phyloP scores from a whole-genome alignment of 2,113 vertebrate genomes.

The Hippocampus guttulatus region DNA sequence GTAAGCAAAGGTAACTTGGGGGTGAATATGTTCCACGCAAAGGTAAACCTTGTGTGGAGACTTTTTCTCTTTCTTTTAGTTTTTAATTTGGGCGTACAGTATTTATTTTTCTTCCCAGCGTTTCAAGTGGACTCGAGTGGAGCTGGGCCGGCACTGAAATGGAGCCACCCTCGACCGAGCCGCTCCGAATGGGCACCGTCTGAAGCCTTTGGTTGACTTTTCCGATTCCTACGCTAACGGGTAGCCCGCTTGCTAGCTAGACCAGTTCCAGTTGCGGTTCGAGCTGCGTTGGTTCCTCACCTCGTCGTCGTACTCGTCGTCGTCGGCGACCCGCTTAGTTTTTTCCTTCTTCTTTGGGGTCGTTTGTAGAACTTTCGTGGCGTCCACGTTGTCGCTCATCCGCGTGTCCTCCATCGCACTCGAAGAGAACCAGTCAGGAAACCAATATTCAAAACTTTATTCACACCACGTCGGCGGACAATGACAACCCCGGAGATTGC shows the following conservation, averaged over 20 bases:
- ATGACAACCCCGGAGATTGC: not conserved
- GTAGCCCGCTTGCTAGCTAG: not conserved
- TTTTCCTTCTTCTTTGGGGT: slow-evolving; percentile 52
- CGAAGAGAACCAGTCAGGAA: not conserved
- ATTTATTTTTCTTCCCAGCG: not conserved
- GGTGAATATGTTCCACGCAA: not conserved
- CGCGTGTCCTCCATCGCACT: slow-evolving; percentile 30
- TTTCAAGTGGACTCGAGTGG: not conserved
- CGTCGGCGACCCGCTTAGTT: slow-evolving; percentile 38
- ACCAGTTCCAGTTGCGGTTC: not conserved
- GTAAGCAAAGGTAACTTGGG: not conserved
- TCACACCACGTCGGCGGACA: not conserved
- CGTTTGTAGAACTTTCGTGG: slow-evolving; percentile 28
- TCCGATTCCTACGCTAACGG: slow-evolving; percentile 25
- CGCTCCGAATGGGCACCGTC: not conserved
- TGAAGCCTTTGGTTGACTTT: not conserved
- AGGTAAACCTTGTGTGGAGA: not conserved
- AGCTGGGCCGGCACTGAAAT: not conserved
- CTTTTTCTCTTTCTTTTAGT: not conserved
- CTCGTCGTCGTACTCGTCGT: slow-evolving; percentile 18
- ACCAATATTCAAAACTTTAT: not conserved
- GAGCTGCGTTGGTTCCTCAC: slow-evolving; percentile 4
- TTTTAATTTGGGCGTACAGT: too few species aligned
- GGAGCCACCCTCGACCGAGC: not conserved
- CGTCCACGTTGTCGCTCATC: not conserved